Evolutionary conservation across 2,113 vertebrate species (phyloP), one percentile per base, ranked within the genome.

Genomic region (Odocoileus hemionus): DNA sequence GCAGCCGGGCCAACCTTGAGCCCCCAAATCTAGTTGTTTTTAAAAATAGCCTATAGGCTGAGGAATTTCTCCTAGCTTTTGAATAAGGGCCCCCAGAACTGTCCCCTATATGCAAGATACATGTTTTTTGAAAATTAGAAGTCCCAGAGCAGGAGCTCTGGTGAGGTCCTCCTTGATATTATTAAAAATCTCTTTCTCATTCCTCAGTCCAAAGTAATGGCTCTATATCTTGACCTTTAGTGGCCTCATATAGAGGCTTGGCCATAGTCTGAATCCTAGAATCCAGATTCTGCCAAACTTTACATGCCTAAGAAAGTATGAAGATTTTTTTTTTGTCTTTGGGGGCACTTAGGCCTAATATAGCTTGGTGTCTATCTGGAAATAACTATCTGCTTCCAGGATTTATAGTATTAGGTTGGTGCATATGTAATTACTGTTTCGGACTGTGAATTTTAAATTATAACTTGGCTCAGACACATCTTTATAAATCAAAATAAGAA

Each of bases 391-490:
- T 47, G 26, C 76, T 79, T 79, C 43, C 43, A 47, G 26, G 25
- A 28, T 10, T 47, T 79, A 79, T 11, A 79, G 4, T 67, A 67
- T 67, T 67, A 19, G 33, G 33, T 70, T 70, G 67, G 19, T 2
- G 0, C n/a, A 70, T 10, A 70, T 0, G 4, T n/a, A 67, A 67
- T n/a, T 67, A n/a, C 17, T 2, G 9, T 70, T 70, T 36, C 0
- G 0, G n/a, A 70, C n/a, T 70, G 17, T 70, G n/a, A 70, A 23
- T 70, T 70, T 70, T 70, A 39, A 39, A 39, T 70, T 70, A 23
- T 39, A 36, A 39, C 19, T 70, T 23, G n/a, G n/a, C 17, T 70
- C 33, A 70, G 10, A 70, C 67, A 70, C n/a, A 39, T 70, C 19
- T 70, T 70, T 70, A 70, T 70, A 21, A 70, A 70, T 70, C n/a